Percentiles rank a stretch among this genome's conserved stretches.
Evolutionary conservation across 2,888 invertebrate species (phyloP).

Genomic region (Eustalomyia histrio): DNA sequence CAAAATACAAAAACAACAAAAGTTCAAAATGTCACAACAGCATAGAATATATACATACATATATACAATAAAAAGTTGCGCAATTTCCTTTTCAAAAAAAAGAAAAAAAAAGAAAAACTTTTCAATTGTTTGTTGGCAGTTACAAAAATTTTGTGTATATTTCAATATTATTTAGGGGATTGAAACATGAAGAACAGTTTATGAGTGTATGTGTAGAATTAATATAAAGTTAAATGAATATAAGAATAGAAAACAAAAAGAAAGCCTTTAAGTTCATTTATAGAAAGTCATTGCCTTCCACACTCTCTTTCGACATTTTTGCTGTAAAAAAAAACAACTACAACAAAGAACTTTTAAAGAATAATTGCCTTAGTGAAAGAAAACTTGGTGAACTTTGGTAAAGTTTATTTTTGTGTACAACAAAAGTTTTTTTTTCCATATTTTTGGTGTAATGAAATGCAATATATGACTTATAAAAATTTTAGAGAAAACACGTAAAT

Average conservation of each 20-base stretch:
- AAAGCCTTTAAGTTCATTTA: slow-evolving; percentile 15
- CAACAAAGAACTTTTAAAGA: neutral
- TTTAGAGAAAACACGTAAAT: too few relatives aligned
- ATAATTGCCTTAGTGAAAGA: neutral
- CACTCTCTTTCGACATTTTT: neutral
- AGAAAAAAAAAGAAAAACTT: neutral
- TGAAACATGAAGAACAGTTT: slow-evolving; percentile 10
- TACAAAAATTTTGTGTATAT: neutral
- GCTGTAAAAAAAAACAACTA: neutral
- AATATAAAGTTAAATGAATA: neutral
- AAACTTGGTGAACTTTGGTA: neutral
- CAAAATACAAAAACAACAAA: neutral
- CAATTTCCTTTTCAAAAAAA: slow-evolving; percentile 17
- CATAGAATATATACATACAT: neutral
- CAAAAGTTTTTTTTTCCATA: neutral
- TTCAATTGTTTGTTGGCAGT: neutral
- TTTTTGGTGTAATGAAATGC: neutral
- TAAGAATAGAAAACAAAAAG: neutral
- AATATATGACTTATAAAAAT: too few relatives aligned
- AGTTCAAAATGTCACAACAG: slow-evolving; percentile 29
- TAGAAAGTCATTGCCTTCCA: neutral
- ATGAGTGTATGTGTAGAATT: neutral
- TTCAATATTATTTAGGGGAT: slow-evolving; percentile 4
- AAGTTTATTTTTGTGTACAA: neutral
- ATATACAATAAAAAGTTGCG: neutral